Conservation (phyloP, 23 tunicate species). For the Styela clava region DNA sequence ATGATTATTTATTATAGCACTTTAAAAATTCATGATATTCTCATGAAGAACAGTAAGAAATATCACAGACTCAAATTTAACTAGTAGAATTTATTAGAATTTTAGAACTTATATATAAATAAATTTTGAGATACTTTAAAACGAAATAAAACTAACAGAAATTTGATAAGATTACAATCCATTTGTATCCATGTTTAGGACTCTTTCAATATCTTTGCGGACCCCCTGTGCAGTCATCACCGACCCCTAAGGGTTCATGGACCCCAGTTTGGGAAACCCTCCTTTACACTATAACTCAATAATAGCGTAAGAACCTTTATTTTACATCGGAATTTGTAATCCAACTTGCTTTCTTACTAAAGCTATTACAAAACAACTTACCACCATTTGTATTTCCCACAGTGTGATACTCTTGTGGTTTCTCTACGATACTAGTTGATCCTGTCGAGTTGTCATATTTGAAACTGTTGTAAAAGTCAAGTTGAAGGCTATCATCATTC, state of each 20-base stretch:
- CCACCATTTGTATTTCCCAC: neutral
- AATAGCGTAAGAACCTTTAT: neutral
- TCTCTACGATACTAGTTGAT: slow-evolving; percentile 26
- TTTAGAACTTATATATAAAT: neutral
- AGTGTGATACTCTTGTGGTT: neutral
- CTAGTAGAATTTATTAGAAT: neutral
- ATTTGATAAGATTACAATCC: neutral
- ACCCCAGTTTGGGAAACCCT: too few species aligned
- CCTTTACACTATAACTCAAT: neutral
- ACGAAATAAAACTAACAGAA: neutral
- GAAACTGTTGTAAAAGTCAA: slow-evolving; percentile 39
- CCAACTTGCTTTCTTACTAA: neutral
- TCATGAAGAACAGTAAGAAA: neutral
- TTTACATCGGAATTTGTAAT: too few species aligned
- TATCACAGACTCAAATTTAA: neutral
- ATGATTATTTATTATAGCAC: too few species aligned
- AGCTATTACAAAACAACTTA: neutral
- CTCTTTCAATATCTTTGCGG: neutral
- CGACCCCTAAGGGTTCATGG: too few species aligned
- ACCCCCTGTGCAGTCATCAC: too few species aligned
- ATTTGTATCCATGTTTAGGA: neutral
- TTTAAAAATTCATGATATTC: too few species aligned
- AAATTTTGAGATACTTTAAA: too few species aligned
- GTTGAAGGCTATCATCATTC: slow-evolving; percentile 20
- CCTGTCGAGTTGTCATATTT: slow-evolving; percentile 38